Evolutionary conservation across 2,888 invertebrate genomes (phyloP).

Genomic region (Polydrusus pterygomalis): DNA sequence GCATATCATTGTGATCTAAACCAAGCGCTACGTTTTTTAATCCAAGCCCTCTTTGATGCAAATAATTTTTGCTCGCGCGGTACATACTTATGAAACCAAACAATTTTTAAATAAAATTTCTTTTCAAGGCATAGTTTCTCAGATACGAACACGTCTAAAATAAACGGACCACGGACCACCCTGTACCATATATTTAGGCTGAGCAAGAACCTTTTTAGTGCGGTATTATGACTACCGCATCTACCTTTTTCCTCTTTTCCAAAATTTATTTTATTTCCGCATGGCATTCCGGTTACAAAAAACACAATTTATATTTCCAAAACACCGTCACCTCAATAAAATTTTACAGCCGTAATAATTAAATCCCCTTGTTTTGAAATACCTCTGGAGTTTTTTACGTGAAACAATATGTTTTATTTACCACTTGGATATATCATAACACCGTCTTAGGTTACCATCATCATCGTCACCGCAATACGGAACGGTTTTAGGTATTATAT

Average conservation of each 20-base stretch:
- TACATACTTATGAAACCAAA: too few species aligned
- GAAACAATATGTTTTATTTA: constrained; percentile 41
- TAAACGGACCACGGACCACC: too few species aligned
- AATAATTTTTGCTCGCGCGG: too few species aligned
- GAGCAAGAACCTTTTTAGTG: not conserved
- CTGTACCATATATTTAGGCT: too few species aligned
- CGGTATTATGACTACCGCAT: constrained; percentile 20
- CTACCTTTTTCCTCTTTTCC: constrained; percentile 26
- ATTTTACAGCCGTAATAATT: constrained; percentile 40
- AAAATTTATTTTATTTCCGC: constrained; percentile 34
- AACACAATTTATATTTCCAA: constrained; percentile 35
- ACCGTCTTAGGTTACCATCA: constrained; percentile 27
- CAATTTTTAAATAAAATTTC: too few species aligned
- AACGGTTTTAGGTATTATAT: not conserved
- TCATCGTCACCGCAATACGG: not conserved
- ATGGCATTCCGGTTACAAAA: constrained; percentile 5
- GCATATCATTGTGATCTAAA: too few species aligned
- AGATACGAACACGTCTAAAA: too few species aligned
- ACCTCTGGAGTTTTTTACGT: constrained; percentile 29
- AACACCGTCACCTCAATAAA: constrained; percentile 35
- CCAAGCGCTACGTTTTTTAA: too few species aligned
- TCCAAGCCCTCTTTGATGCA: too few species aligned
- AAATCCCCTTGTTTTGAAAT: constrained; percentile 39
- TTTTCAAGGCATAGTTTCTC: too few species aligned
- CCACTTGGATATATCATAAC: constrained; percentile 38